Base-by-base conservation (phyloP, 92 coral and sea anemone genomes). In the Actinostola sp. region DNA sequence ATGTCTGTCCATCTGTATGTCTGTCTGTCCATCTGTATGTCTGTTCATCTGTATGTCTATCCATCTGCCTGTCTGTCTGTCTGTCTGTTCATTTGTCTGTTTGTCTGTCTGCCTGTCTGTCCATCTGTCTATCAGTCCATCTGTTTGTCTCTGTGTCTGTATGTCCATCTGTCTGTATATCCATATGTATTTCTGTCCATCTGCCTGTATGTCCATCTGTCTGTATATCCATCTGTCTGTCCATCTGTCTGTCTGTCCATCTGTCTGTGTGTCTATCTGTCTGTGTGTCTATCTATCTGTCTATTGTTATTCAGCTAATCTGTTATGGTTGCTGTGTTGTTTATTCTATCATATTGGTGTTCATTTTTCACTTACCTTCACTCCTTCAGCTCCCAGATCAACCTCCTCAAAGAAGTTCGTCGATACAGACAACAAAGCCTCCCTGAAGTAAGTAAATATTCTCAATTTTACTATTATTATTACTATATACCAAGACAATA, bases 341-440 rank as follows among this genome's bases (percentile, higher is more conserved):
- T n/a, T n/a, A n/a, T n/a, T n/a, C n/a, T n/a, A n/a, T n/a, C n/a
- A n/a, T n/a, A n/a, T n/a, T n/a, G n/a, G n/a, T n/a, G n/a, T 41
- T 36, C 42, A 4, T 11, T 36, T 36, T 29, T 41, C 25, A 19
- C 82, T 26, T 11, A 91, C 98, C 97, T 94, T 94, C 33, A 94
- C 91, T 45, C 89, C 97, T 50, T 92, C 98, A 12, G 84, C 98
- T 56, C 98, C 98, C 77, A 94, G 76, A 61, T 94, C 98, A 33
- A 92, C 89, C 64, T 94, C 98, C 70, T 94, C 98, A 36, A 94
- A 94, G 89, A 94, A 94, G 80, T 89, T 89, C 55, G 74, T 69
- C 11, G 98, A 92, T 41, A 94, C 98, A 15, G 98, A 94, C 78
- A 94, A 71, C 76, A 94, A 69, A 8, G 98, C 98, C 60, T 94